These are phyloP conservation scores for Paralvinella palmiformis DNA, from an alignment of 1,140 invertebrate genomes.

Conservation along the genomic window DNA sequence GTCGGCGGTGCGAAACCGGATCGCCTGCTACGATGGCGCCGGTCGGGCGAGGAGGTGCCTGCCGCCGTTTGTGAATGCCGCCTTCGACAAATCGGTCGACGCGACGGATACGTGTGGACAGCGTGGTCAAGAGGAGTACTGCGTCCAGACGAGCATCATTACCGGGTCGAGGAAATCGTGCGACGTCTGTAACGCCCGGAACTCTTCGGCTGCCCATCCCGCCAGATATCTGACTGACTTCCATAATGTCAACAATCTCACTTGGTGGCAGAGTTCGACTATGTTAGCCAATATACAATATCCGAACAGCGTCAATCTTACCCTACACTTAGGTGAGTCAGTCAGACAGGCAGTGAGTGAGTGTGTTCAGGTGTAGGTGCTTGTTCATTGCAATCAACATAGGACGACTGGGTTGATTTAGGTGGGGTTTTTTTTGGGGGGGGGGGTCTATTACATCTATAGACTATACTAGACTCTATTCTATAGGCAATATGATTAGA, in stretches of 20 bases:
- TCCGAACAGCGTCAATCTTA: constrained; percentile 45
- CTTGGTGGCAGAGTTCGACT: constrained; percentile 70
- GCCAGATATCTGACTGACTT: constrained; percentile 82
- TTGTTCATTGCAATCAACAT: no score
- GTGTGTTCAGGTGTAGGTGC: no score
- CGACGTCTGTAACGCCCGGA: constrained; percentile 8
- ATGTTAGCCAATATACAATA: constrained; percentile 59
- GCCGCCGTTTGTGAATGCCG: constrained; percentile 96
- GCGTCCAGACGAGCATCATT: constrained; percentile 35
- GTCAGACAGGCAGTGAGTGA: no score
- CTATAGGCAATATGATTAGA: no score
- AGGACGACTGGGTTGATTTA: no score
- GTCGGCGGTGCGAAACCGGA: background rate
- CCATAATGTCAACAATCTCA: constrained; percentile 69
- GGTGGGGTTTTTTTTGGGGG: no score
- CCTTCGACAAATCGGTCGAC: constrained; percentile 78
- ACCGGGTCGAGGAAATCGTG: constrained; percentile 31
- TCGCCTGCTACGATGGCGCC: constrained; percentile 52
- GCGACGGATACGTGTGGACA: constrained; percentile 85
- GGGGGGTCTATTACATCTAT: no score
- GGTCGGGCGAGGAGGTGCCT: constrained; percentile 72
- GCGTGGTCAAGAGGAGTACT: constrained; percentile 42
- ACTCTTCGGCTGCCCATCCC: constrained; percentile 59
- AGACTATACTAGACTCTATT: no score
- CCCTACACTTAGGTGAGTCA: constrained; percentile 65